Conservation (phyloP, 2,888 invertebrate genomes). For the Rhyacophila evoluta region DNA sequence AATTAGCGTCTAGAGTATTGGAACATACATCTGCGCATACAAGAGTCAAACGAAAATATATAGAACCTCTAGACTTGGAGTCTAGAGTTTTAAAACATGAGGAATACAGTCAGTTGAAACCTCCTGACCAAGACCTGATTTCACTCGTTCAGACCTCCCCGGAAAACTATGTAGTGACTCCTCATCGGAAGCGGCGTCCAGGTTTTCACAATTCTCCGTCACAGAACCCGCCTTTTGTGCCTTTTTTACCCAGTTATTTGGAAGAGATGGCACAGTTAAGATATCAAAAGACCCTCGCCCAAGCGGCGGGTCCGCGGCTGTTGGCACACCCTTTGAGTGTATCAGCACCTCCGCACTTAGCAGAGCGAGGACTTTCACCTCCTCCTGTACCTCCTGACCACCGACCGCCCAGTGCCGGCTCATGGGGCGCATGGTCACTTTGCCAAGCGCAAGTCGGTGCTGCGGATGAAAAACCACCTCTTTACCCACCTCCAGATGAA, state of each 20-base stretch:
- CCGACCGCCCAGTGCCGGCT: slow-evolving; percentile 79
- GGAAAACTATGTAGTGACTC: slow-evolving; percentile 88
- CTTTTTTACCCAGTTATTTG: slow-evolving; percentile 81
- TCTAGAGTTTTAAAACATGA: slow-evolving; percentile 75
- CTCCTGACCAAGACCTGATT: slow-evolving; percentile 78
- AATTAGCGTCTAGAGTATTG: slow-evolving; percentile 72
- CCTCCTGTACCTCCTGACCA: slow-evolving; percentile 66
- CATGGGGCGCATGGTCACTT: slow-evolving; percentile 76
- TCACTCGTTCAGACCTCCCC: slow-evolving; percentile 79
- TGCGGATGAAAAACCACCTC: slow-evolving; percentile 62
- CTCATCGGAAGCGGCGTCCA: slow-evolving; percentile 86
- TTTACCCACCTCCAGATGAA: slow-evolving; percentile 61
- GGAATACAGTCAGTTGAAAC: slow-evolving; percentile 75
- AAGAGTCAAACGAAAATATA: slow-evolving; percentile 74
- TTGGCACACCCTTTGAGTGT: slow-evolving; percentile 75
- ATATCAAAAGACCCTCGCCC: slow-evolving; percentile 72
- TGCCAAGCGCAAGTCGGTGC: slow-evolving; percentile 76
- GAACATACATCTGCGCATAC: slow-evolving; percentile 65
- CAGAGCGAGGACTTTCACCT: slow-evolving; percentile 67
- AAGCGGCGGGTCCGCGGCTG: slow-evolving; percentile 70
- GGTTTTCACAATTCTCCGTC: slow-evolving; percentile 90
- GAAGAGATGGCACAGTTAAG: slow-evolving; percentile 77
- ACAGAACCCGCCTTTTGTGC: slow-evolving; percentile 88
- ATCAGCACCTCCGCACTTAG: slow-evolving; percentile 80
- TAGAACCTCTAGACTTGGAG: slow-evolving; percentile 79